These are phyloP conservation scores for Gorsachius goisagi DNA, from an alignment of 2,113 vertebrate genomes.

Conservation along the genomic window DNA sequence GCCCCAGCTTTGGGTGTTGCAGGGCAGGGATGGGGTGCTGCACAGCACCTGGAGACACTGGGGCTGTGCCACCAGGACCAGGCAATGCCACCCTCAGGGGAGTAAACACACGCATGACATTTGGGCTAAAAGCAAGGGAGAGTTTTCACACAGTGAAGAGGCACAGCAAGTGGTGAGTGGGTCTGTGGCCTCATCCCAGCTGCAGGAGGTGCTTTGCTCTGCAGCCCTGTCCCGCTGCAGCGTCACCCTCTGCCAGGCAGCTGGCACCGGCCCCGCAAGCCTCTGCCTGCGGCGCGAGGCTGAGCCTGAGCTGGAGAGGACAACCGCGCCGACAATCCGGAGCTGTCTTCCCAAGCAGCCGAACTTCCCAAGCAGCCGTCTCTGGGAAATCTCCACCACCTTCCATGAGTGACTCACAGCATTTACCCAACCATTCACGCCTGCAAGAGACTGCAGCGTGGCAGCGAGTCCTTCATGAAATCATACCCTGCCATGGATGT, in stretches of 20 bases:
- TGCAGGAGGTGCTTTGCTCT: background rate
- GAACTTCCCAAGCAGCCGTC: background rate
- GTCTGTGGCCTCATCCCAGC: background rate
- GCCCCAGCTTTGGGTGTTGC: background rate
- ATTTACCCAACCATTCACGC: background rate
- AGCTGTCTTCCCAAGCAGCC: background rate
- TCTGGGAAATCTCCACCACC: background rate
- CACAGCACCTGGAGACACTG: background rate
- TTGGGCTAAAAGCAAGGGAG: background rate
- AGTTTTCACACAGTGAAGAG: background rate
- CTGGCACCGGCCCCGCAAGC: background rate
- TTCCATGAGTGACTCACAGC: background rate
- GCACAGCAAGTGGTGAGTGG: background rate
- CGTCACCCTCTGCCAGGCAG: background rate
- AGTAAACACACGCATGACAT: background rate
- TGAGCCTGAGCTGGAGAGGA: background rate
- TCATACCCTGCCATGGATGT: background rate
- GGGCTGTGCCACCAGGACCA: background rate
- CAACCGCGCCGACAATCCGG: fast-evolving
- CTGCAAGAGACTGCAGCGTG: background rate
- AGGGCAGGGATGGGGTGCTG: background rate
- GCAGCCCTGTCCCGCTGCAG: background rate
- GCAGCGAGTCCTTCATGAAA: background rate
- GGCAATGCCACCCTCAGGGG: background rate
- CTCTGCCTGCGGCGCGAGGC: fast-evolving